Base-by-base conservation (phyloP, 2,888 invertebrate genomes). In the Ophonus ardosiacus region DNA sequence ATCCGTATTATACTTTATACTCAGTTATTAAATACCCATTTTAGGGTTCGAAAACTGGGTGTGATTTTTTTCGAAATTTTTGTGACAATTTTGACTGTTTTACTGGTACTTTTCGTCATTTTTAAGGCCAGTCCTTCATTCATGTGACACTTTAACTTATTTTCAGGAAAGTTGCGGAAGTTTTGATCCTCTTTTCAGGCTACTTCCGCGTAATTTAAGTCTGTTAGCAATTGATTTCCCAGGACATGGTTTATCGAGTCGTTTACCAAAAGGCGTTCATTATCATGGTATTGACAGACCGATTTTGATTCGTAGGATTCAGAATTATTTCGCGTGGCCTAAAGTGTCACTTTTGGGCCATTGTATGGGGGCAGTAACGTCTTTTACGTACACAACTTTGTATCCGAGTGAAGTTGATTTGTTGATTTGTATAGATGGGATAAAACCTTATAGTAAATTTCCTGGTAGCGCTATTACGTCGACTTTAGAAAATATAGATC, bases 141-240 rank as follows among this genome's bases (percentile, higher is more conserved):
- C 43, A 10, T 13, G 8, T 51, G 43, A 51, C 13, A 51, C 13
- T 51, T 10, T 51, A 13, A 51, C 4, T 51, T 51, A 79, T 56
- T 59, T 81, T 81, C 90, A 93, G 90, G 96, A 97, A 90, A 97
- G 96, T 89, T 95, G 96, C 2, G 95, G 95, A n/a, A 93, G 95
- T 0, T 97, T 95, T 92, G 95, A 96, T 89, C 93, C 93, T 0
- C 89, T 96, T n/a, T 93, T 94, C 5, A 95, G 95, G 0, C 89
- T 94, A 84, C 90, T 96, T 24, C 91, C 92, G 2, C 87, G 90
- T 21, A 89, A 92, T 81, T 86, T 92, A 6, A 90, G 93, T 0
- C 91, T 93, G 82, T 89, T 96, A 13, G 93, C 95, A 0, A 90
- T 96, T 17, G 96, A 96, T 89, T 91, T 94, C 24, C 95, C 95